These are phyloP conservation scores for Pterocles orientalis DNA, from an alignment of 2,113 vertebrate genomes.

Conservation along the genomic window DNA sequence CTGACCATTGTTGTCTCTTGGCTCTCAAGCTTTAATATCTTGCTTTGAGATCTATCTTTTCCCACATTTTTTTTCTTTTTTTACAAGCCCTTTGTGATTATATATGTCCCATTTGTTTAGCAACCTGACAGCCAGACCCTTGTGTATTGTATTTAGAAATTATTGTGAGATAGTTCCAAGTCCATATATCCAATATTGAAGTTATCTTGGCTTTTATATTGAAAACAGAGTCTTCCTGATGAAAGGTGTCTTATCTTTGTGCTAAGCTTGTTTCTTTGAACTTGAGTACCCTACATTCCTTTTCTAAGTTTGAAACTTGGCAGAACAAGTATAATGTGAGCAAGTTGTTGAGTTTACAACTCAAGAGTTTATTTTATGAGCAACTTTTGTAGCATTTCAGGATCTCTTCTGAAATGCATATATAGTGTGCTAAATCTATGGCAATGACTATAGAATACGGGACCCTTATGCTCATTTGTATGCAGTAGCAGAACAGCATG, in stretches of 20 bases:
- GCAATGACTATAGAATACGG: neutral
- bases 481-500: neutral
- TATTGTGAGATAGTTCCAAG: neutral
- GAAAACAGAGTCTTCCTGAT: neutral
- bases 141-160: neutral
- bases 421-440: neutral
- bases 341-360: neutral
- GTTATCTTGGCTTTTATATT: neutral
- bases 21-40: neutral
- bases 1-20: neutral
- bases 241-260: neutral
- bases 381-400: neutral
- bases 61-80: neutral
- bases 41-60: neutral
- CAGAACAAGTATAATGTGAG: neutral
- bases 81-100: neutral
- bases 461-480: neutral
- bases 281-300: neutral
- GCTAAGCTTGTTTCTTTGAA: neutral
- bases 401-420: neutral
- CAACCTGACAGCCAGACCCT: neutral
- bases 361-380: neutral
- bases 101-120: neutral
- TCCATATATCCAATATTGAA: neutral
- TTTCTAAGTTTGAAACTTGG: neutral